Conservation (phyloP, 2,113 vertebrate species). For the Pelobates fuscus region DNA sequence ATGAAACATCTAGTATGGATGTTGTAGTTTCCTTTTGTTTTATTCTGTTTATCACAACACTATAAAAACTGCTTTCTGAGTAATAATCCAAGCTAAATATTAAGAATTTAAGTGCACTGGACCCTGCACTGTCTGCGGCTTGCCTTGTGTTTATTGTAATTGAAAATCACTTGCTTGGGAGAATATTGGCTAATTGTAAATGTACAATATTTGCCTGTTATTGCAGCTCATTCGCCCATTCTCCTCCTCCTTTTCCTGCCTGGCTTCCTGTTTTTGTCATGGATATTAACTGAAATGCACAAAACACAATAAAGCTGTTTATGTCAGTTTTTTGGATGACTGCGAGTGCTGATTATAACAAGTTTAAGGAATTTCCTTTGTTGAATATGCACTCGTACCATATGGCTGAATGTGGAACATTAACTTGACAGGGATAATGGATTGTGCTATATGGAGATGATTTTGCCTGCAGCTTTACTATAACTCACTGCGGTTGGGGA, state of each 20-base stretch:
- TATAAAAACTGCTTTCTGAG: no score
- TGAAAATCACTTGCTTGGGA: slow-evolving; percentile 70
- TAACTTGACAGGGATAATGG: slow-evolving; percentile 90
- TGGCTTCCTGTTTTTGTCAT: slow-evolving; percentile 79
- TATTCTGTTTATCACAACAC: no score
- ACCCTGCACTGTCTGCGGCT: slow-evolving; percentile 49
- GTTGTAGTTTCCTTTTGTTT: no score
- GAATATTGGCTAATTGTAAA: slow-evolving; percentile 66
- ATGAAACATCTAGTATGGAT: no score
- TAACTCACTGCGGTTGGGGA: slow-evolving; percentile 80
- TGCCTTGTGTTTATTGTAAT: slow-evolving; percentile 64
- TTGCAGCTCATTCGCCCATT: slow-evolving; percentile 48
- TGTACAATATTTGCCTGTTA: slow-evolving; percentile 49
- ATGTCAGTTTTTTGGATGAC: slow-evolving; percentile 81
- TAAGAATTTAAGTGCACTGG: neutral
- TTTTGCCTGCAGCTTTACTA: slow-evolving; percentile 80
- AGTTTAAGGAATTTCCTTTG: slow-evolving; percentile 88
- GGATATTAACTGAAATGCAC: slow-evolving; percentile 78
- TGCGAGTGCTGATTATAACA: slow-evolving; percentile 87
- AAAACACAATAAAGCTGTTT: slow-evolving; percentile 86
- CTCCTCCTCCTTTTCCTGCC: slow-evolving; percentile 63
- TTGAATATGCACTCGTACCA: slow-evolving; percentile 81
- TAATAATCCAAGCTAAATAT: no score
- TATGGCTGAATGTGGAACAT: slow-evolving; percentile 91
- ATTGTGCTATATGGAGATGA: slow-evolving; percentile 84